Conservation (phyloP, 2,888 invertebrate genomes). For the Drosophila longiperda region DNA sequence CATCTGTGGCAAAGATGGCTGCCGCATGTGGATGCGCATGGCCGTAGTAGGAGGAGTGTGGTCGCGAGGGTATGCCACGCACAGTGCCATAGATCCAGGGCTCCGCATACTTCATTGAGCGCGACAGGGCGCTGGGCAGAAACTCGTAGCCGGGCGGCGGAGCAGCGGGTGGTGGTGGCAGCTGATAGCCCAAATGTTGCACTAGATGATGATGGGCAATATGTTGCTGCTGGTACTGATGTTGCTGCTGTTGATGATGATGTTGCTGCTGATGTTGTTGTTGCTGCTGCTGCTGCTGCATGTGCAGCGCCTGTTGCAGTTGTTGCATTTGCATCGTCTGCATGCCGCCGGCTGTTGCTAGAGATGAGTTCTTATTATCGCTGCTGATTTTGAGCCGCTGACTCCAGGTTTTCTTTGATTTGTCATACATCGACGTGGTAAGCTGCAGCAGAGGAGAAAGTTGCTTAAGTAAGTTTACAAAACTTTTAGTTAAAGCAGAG, state of each 20-base stretch:
- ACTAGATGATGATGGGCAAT: constrained; percentile 44
- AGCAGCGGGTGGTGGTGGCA: constrained; percentile 50
- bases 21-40: constrained; percentile 74
- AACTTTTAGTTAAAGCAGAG: constrained; percentile 18
- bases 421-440: constrained; percentile 84
- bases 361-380: constrained; percentile 84
- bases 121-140: constrained; percentile 88
- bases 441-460: constrained; percentile 31
- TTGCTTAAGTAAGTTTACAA: constrained; percentile 5
- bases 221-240: constrained; percentile 62
- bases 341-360: constrained; percentile 64
- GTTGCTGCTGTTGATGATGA: constrained; percentile 46
- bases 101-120: constrained; percentile 94
- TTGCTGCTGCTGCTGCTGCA: constrained; percentile 84
- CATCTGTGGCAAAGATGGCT: constrained; percentile 69
- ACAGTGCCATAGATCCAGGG: constrained; percentile 94
- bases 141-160: constrained; percentile 76
- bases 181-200: constrained; percentile 61
- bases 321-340: constrained; percentile 72
- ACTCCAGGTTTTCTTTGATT: constrained; percentile 89
- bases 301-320: constrained; percentile 50
- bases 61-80: constrained; percentile 86
- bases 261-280: constrained; percentile 64
- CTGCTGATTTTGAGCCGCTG: constrained; percentile 88
- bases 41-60: constrained; percentile 77